Conservation (phyloP, 2,113 vertebrate genomes). For the Capreolus pygargus region DNA sequence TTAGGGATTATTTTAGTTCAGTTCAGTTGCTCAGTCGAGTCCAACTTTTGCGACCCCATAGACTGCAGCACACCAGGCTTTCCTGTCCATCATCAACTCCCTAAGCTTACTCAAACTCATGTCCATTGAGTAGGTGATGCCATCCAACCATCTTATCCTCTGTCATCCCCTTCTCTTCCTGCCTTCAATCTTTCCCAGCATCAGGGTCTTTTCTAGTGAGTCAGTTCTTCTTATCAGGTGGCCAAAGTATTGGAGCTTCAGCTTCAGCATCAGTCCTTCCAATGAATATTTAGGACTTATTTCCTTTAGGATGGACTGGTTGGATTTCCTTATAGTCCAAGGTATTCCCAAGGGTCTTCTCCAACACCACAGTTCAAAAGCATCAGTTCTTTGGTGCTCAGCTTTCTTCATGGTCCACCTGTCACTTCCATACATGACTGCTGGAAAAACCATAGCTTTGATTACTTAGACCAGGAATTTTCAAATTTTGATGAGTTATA, state of each 20-base stretch:
- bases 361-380: background rate
- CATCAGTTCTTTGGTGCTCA: background rate
- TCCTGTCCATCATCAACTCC: background rate
- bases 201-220: background rate
- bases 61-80: background rate
- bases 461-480: background rate
- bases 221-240: background rate
- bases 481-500: background rate
- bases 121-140: background rate
- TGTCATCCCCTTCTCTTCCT: background rate
- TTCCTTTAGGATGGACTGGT: background rate
- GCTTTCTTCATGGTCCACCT: background rate
- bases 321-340: background rate
- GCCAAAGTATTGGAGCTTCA: background rate
- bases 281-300: background rate
- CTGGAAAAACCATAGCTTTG: background rate
- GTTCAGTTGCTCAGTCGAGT: background rate
- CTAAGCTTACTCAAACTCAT: background rate
- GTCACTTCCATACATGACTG: background rate
- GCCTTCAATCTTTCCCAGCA: background rate
- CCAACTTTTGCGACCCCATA: accelerated
- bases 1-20: background rate
- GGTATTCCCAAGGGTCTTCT: background rate
- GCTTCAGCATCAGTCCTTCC: background rate
- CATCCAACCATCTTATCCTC: background rate